Evolutionary conservation across 1,140 invertebrate genomes (phyloP).

Genomic region (Physella acuta): DNA sequence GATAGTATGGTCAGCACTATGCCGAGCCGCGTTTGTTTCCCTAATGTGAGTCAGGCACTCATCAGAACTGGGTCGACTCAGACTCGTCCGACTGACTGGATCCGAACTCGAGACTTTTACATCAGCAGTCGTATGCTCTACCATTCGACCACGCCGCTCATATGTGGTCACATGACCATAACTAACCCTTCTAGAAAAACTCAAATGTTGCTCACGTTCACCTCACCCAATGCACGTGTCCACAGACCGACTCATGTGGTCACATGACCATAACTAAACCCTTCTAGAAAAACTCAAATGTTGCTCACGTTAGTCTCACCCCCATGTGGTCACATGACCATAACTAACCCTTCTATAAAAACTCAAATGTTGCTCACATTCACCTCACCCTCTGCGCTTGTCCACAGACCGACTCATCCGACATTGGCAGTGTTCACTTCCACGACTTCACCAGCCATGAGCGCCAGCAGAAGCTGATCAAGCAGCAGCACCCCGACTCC

Average conservation of each 20-base stretch:
- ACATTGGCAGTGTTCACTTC: constrained; percentile 18
- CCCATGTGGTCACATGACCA: background rate
- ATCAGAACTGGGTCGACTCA: too few relatives aligned
- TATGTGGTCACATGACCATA: too few relatives aligned
- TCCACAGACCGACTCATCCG: constrained; percentile 4
- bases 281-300: background rate
- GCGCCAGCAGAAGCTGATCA: constrained; percentile 1
- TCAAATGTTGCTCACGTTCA: too few relatives aligned
- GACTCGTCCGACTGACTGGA: too few relatives aligned
- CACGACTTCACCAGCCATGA: constrained; percentile 15
- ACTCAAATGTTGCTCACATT: background rate
- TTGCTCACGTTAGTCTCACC: background rate
- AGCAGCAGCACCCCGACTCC: constrained; percentile 15
- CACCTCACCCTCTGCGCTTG: background rate
- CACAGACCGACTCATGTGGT: background rate
- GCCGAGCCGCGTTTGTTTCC: too few relatives aligned
- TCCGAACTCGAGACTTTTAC: too few relatives aligned
- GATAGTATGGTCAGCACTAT: too few relatives aligned
- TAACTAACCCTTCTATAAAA: background rate
- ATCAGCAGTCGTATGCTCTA: too few relatives aligned
- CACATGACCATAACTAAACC: too few relatives aligned
- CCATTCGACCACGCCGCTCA: too few relatives aligned
- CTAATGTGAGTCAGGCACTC: too few relatives aligned
- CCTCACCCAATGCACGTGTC: constrained; percentile 15
- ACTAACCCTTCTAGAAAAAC: too few relatives aligned